These are phyloP conservation scores for Epinotia bilunana DNA, from an alignment of 2,888 invertebrate species.

Conservation along the genomic window DNA sequence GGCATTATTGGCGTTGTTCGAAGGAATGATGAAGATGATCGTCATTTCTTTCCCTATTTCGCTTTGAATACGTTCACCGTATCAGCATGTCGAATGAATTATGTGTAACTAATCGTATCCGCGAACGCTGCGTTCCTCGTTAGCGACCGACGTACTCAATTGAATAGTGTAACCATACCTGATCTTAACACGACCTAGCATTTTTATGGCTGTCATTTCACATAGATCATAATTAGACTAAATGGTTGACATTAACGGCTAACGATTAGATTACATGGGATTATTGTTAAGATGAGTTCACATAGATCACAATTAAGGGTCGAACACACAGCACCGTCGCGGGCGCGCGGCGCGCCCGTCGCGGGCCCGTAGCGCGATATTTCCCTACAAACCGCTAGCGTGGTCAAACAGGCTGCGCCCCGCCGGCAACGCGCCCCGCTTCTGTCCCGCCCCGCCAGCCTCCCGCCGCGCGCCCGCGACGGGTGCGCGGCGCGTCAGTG, in stretches of 20 bases:
- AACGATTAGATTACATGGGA: slow-evolving; percentile 22
- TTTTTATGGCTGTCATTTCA: slow-evolving; percentile 28
- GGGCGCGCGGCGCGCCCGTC: too few relatives aligned
- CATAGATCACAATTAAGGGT: too few relatives aligned
- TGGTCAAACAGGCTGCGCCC: too few relatives aligned
- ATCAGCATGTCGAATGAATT: slow-evolving; percentile 2
- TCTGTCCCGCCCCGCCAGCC: too few relatives aligned
- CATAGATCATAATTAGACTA: slow-evolving; percentile 28
- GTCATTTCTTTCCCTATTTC: neutral
- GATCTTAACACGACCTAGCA: slow-evolving; percentile 16
- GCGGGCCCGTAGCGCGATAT: too few relatives aligned
- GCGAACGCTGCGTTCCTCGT: slow-evolving; percentile 55
- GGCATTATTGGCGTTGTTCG: neutral
- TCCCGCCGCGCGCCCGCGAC: too few relatives aligned
- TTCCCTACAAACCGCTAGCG: too few relatives aligned
- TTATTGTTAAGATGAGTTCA: too few relatives aligned
- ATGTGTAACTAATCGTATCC: slow-evolving; percentile 58
- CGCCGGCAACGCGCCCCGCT: too few relatives aligned
- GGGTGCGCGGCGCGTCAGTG: too few relatives aligned
- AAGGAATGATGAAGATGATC: neutral
- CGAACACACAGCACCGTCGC: too few relatives aligned
- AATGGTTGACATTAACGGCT: slow-evolving; percentile 9
- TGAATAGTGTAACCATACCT: slow-evolving; percentile 63
- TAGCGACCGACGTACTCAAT: slow-evolving; percentile 71
- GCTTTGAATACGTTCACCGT: neutral